Evolutionary conservation across 2,113 vertebrate genomes (phyloP).

Genomic region (Pteropus alecto): DNA sequence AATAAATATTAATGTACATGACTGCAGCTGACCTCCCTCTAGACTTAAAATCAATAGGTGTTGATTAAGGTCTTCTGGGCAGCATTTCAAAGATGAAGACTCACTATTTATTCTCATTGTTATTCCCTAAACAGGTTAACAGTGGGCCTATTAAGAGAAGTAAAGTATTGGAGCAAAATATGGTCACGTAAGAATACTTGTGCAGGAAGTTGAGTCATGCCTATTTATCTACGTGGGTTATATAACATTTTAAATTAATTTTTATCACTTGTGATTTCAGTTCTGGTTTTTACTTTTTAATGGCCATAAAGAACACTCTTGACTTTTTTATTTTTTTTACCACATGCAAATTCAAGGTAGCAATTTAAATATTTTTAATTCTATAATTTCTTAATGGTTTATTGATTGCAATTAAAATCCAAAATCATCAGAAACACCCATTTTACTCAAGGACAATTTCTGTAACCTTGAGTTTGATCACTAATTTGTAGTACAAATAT

Average conservation of each 20-base stretch:
- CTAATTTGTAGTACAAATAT: constrained; percentile 48
- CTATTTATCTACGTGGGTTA: not conserved
- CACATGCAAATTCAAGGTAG: not conserved
- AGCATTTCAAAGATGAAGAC: constrained; percentile 32
- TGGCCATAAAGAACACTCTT: not conserved
- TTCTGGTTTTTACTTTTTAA: constrained; percentile 53
- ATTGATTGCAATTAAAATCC: constrained; percentile 63
- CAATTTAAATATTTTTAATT: constrained; percentile 54
- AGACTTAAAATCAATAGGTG: constrained; percentile 65
- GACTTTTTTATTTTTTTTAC: constrained; percentile 31
- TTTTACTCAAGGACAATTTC: constrained; percentile 44
- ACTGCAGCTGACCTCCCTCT: constrained; percentile 40
- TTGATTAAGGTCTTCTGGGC: constrained; percentile 56
- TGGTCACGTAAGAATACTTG: not conserved
- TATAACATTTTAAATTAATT: not conserved
- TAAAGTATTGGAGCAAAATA: not conserved
- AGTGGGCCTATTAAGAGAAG: not conserved
- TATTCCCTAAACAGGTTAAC: constrained; percentile 45
- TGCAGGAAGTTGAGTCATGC: not conserved
- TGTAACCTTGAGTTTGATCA: constrained; percentile 54
- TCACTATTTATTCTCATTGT: constrained; percentile 40
- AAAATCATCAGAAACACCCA: constrained; percentile 61
- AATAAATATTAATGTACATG: constrained; percentile 68
- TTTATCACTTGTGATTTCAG: constrained; percentile 10
- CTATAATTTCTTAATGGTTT: constrained; percentile 67